Evolutionary conservation across 23 tunicate species (phyloP), one percentile per base, ranked within the genome.

Genomic region (Ascidia mentula): DNA sequence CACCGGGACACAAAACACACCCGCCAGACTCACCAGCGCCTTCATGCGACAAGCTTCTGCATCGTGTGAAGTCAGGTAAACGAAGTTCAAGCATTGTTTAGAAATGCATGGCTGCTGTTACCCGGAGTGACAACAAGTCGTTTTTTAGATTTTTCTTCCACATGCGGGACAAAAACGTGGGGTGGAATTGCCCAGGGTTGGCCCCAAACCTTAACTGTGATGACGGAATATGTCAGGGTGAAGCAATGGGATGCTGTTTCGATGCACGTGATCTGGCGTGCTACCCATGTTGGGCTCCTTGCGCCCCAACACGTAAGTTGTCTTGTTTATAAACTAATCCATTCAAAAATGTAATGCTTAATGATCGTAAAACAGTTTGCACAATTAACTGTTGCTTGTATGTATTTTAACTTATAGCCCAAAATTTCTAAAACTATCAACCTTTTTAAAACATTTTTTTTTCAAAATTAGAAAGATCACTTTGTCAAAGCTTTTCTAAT

Each of bases 101-200:
- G n/a, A n/a, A n/a, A n/a, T n/a, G n/a, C n/a, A n/a, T n/a, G n/a
- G n/a, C n/a, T n/a, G n/a, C n/a, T n/a, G n/a, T n/a, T n/a, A n/a
- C n/a, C n/a, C n/a, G n/a, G n/a, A n/a, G n/a, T n/a, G n/a, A n/a
- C n/a, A n/a, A 42, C 53, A 9, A 28, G 75, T 71, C 32, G 5
- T 28, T 22, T 74, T 26, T 1, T 79, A 92, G 98, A 37, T 93
- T 93, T 78, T 88, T 61, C 77, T 93, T 77, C 84, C 86, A 93
- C 89, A 93, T 93, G 98, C 45, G 80, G 7, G 94, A 93, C 31
- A 22, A 69, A 17, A 42, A 77, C 35, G 76, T 80, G 36, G 90
- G 98, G 22, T 93, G 94, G 93, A 88, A 88, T 36, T 93, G 98
- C 77, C 98, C 98, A 24, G 98, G 98, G 0, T 72, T 87, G 37